Base-by-base conservation (phyloP, 2,113 vertebrate species). In the Corydoras maculifer region DNA sequence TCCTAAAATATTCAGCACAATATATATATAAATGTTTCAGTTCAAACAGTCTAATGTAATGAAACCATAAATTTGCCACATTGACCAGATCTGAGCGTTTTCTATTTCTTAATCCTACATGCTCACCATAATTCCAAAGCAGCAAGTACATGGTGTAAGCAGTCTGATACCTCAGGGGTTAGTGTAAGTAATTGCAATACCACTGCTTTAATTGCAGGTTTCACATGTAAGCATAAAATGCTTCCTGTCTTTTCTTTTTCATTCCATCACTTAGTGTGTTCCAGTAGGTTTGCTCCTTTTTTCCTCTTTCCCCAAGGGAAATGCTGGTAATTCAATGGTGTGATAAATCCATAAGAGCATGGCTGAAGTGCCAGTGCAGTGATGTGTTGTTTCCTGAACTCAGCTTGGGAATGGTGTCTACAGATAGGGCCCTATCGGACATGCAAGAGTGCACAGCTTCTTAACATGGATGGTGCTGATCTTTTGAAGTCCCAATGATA, bases 401-500 rank as follows among this genome's bases (percentile, higher is more conserved):
- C 25, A 32, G 54, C 6, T 35, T 2, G 29, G 69, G 69, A 72
- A 65, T 62, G 65, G 60, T 76, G 77, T 79, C 77, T 75, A 70
- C 70, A 77, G 82, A 83, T 83, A 80, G 76, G 79, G 72, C 80
- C 50, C 78, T 82, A 83, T 87, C 82, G 82, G 68, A 82, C 84
- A 86, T 83, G 80, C 81, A 82, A 70, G 82, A 84, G 82, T 80
- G 79, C 79, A 80, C 50, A 62, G 78, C 80, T 84, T 88, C 82
- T 82, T 76, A 32, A 77, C 35, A 48, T 74, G 80, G 82, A 81
- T 51, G 71, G 78, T 73, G 77, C 77, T 72, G 81, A 77, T 77
- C 83, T 78, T 88, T 87, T 85, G 83, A 88, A 85, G 85, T 88
- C 78, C 73, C 81, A 82, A 67, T 77, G 80, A 69, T 84, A 85